These are phyloP conservation scores for Rallus crepitans DNA, from an alignment of 2,797 vertebrate genomes.

Conservation along the genomic window DNA sequence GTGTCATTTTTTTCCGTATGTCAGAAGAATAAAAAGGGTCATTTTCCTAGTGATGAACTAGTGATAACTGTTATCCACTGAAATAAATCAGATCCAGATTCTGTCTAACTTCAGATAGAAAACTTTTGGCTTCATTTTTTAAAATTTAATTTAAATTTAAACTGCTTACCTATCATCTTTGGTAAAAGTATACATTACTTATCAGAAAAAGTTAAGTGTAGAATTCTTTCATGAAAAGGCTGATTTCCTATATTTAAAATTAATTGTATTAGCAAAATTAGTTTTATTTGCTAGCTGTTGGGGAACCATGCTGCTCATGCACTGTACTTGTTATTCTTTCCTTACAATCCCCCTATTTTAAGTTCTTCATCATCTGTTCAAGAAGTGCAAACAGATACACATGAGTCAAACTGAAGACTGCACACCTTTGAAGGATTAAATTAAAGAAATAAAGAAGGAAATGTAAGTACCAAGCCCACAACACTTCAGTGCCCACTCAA, in stretches of 20 bases:
- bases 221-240: not conserved
- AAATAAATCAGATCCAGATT: conserved; percentile 6
- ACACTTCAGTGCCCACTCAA: not conserved
- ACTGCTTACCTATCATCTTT: not conserved
- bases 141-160: not conserved
- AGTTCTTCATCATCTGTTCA: not conserved
- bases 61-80: not conserved
- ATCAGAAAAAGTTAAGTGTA: not conserved
- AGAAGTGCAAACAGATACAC: not conserved
- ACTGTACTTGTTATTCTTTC: not conserved
- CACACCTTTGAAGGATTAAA: not conserved
- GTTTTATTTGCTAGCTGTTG: not conserved
- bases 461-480: not conserved
- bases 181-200: not conserved
- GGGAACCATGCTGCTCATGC: not conserved
- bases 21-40: not conserved
- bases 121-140: not conserved
- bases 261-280: not conserved
- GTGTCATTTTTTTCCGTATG: not conserved
- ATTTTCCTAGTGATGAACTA: not conserved
- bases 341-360: not conserved
- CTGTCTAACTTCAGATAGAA: not conserved
- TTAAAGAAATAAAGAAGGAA: not conserved
- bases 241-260: not conserved
- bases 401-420: not conserved